These are phyloP conservation scores for Branchinecta sandiegonensis DNA, from an alignment of 2,888 invertebrate genomes.

Conservation along the genomic window DNA sequence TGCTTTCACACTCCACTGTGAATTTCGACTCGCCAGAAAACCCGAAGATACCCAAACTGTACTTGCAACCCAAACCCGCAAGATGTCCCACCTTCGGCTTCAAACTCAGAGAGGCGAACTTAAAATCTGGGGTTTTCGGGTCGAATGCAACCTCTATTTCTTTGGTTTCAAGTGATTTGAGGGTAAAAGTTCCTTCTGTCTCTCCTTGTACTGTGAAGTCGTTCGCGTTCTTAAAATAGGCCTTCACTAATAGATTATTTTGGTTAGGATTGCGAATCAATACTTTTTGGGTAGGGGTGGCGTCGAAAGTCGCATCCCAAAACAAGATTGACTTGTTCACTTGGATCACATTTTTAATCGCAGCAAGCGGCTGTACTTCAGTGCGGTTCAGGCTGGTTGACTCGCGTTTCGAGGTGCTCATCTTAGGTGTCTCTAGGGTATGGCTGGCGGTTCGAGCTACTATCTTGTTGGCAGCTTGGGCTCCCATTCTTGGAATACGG, in stretches of 20 bases:
- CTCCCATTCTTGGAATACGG: too few relatives aligned
- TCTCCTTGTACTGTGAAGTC: not conserved
- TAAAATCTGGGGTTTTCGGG: not conserved
- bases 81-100: not conserved
- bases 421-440: too few relatives aligned
- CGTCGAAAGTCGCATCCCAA: not conserved
- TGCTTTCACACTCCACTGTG: not conserved
- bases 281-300: not conserved
- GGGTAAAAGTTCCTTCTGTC: not conserved
- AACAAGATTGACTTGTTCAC: slow-evolving; percentile 2
- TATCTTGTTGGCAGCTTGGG: too few relatives aligned
- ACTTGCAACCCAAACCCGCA: not conserved
- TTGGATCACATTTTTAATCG: not conserved
- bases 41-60: not conserved
- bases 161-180: not conserved
- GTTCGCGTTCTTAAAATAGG: not conserved
- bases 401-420: not conserved
- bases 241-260: not conserved
- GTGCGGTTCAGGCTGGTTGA: not conserved
- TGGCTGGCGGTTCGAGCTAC: too few relatives aligned
- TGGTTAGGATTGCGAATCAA: not conserved
- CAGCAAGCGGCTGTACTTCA: not conserved
- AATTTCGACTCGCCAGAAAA: slow-evolving; percentile 2
- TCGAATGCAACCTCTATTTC: not conserved
- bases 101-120: not conserved